These are phyloP conservation scores for Salticus scenicus DNA, from an alignment of 2,888 invertebrate genomes.

Conservation along the genomic window DNA sequence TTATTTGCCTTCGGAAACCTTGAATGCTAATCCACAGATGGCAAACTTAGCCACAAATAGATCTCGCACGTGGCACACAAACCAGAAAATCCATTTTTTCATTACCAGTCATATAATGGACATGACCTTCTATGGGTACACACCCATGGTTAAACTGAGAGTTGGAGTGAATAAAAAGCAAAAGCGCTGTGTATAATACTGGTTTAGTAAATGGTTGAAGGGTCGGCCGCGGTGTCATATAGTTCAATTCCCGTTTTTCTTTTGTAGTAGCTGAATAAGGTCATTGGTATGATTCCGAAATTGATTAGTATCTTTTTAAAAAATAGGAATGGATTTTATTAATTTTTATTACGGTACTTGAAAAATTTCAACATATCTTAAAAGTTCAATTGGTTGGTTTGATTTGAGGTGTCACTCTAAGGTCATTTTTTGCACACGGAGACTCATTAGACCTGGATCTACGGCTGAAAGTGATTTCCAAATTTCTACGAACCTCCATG, in stretches of 20 bases:
- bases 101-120: slow-evolving; percentile 8
- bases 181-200: background rate
- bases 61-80: background rate
- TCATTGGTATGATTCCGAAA: background rate
- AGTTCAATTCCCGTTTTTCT: background rate
- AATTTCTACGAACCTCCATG: too few relatives aligned
- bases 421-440: too few relatives aligned
- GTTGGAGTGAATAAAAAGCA: background rate
- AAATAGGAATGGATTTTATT: too few relatives aligned
- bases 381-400: too few relatives aligned
- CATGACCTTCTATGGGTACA: slow-evolving; percentile 17
- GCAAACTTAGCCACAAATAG: background rate
- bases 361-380: too few relatives aligned
- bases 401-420: too few relatives aligned
- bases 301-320: too few relatives aligned
- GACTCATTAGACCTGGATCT: too few relatives aligned
- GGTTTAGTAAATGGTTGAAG: background rate
- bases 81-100: background rate
- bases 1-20: background rate
- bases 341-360: too few relatives aligned
- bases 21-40: background rate
- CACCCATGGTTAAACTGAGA: background rate
- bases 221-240: slow-evolving; percentile 6
- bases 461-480: too few relatives aligned
- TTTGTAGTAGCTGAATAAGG: background rate